These are phyloP conservation scores for Drosophila equinoxialis DNA, from an alignment of 1,140 invertebrate species.

Conservation along the genomic window DNA sequence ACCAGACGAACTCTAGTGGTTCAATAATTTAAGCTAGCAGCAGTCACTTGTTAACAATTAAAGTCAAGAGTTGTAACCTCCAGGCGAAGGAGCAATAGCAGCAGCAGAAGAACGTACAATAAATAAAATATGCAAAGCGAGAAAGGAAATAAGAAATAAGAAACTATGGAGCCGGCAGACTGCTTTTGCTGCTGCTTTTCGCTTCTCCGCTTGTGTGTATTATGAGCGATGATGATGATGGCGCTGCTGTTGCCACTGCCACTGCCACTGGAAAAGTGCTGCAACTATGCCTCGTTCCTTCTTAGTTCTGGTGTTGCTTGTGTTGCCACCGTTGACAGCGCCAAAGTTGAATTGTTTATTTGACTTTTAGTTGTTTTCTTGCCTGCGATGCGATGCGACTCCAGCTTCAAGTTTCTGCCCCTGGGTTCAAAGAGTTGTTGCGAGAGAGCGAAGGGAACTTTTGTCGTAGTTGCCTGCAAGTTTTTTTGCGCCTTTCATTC, in stretches of 20 bases:
- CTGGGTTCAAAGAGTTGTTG: slow-evolving; percentile 57
- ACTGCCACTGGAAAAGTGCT: slow-evolving; percentile 2
- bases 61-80: slow-evolving; percentile 79
- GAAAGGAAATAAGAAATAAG: slow-evolving; percentile 76
- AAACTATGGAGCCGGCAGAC: slow-evolving; percentile 56
- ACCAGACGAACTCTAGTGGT: slow-evolving; percentile 27
- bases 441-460: slow-evolving; percentile 24
- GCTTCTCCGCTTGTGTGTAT: slow-evolving; percentile 46
- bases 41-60: slow-evolving; percentile 80
- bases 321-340: slow-evolving; percentile 65
- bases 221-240: slow-evolving; percentile 76
- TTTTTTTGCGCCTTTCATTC: slow-evolving; percentile 38
- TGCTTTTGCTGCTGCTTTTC: slow-evolving; percentile 26
- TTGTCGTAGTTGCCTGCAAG: slow-evolving; percentile 31
- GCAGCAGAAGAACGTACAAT: slow-evolving; percentile 35
- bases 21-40: slow-evolving; percentile 68
- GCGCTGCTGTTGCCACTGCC: slow-evolving; percentile 28
- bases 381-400: slow-evolving; percentile 28
- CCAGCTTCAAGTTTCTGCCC: slow-evolving; percentile 59
- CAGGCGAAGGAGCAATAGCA: slow-evolving; percentile 21
- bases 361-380: slow-evolving; percentile 80
- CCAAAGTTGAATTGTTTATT: slow-evolving; percentile 80
- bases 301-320: slow-evolving; percentile 12
- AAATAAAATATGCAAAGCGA: slow-evolving; percentile 78
- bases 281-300: not conserved